A percentile compares a stretch with the other conserved stretches of the same genome.
Evolutionary conservation across 2,888 invertebrate genomes (phyloP).

Genomic region (Leptinotarsa tumamoca): DNA sequence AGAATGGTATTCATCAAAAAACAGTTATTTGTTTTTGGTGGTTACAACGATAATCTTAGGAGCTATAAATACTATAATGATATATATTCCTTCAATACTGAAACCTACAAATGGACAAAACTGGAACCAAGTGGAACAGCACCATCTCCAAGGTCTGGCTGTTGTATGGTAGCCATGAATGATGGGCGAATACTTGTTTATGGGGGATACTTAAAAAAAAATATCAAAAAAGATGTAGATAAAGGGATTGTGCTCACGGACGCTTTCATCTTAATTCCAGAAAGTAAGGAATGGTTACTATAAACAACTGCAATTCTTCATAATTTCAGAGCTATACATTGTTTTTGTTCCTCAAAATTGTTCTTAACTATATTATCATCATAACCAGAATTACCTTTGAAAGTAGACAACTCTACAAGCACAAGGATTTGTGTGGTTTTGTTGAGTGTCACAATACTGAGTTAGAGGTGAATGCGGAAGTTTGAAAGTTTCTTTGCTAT

Average conservation of each 20-base stretch:
- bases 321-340: too few relatives aligned
- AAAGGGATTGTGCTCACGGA: slow-evolving; percentile 79
- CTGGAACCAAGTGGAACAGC: slow-evolving; percentile 75
- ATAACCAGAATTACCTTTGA: too few relatives aligned
- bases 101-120: slow-evolving; percentile 82
- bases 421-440: too few relatives aligned
- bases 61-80: slow-evolving; percentile 93
- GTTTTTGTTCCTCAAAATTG: too few relatives aligned
- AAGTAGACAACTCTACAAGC: too few relatives aligned
- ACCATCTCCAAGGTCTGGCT: slow-evolving; percentile 85
- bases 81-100: slow-evolving; percentile 82
- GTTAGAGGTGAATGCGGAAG: too few relatives aligned
- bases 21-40: slow-evolving; percentile 87
- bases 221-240: slow-evolving; percentile 80
- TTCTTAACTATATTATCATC: too few relatives aligned
- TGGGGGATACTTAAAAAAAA: slow-evolving; percentile 83
- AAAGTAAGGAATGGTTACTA: slow-evolving; percentile 68
- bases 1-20: slow-evolving; percentile 87
- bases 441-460: too few relatives aligned
- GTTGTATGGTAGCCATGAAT: slow-evolving; percentile 75
- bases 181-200: slow-evolving; percentile 78
- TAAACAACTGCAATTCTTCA: neutral
- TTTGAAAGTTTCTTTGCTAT: too few relatives aligned
- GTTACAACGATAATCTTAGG: slow-evolving; percentile 89
- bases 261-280: slow-evolving; percentile 75